Evolutionary conservation across 2,888 invertebrate species (phyloP), one percentile per base, ranked within the genome.

Genomic region (Drosophila conformis): DNA sequence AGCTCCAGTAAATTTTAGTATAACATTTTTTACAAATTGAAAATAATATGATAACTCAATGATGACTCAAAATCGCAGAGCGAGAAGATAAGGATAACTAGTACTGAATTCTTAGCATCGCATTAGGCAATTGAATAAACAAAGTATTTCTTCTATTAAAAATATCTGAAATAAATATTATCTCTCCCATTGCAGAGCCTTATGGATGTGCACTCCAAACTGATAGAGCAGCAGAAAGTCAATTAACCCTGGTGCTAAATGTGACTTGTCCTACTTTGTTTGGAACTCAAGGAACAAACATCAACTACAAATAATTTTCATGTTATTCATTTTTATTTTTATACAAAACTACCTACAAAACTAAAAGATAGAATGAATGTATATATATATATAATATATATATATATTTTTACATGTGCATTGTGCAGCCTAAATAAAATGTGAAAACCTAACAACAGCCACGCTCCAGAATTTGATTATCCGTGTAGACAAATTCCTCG

Each of bases 161-260:
- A 15, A 21, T 33, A 53, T 25, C 8, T 15, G 0, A 38, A n/a
- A 29, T 0, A 29, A 56, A 38, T 29, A n/a, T 7, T 7, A 15
- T 29, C n/a, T 25, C 42, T 25, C 10, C 59, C 13, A 51, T 84
- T 84, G 8, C 85, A 97, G 97, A 97, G 96, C 92, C 95, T 97
- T 93, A 97, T 97, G 95, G 95, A 95, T 91, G 96, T 97, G 90
- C 97, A 97, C 94, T 96, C 96, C 94, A 96, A 96, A 94, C 94
- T 97, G 93, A 96, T 97, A 92, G 96, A 95, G 68, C 89, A 88
- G 58, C 71, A 67, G 8, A 63, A 70, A 48, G 29, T 73, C 21
- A 52, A 63, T 56, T 56, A 72, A 64, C 35, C 33, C 15, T 62
- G 38, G 46, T 18, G 7, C 21, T 2, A 13, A 27, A 7, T 21